Percentiles rank a stretch among this genome's conserved stretches.
Conservation (phyloP, 2,888 invertebrate species). For the Drosophila longiperda region DNA sequence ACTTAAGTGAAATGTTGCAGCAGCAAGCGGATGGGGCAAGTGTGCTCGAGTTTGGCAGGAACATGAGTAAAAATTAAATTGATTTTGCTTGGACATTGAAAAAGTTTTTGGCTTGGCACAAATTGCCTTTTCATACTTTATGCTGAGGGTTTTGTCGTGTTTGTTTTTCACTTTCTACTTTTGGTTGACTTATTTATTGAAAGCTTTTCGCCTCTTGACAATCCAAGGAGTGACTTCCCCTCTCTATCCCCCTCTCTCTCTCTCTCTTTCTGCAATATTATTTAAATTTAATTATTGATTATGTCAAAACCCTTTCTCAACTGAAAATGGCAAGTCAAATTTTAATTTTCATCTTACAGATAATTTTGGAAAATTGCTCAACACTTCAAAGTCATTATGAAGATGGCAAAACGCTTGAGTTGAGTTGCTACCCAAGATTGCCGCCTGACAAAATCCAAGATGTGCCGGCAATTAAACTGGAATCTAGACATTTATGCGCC, state of each 20-base stretch:
- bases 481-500: constrained; percentile 69
- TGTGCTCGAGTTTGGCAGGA: constrained; percentile 39
- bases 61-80: constrained; percentile 76
- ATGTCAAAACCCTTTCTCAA: constrained; percentile 17
- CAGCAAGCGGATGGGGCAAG: constrained; percentile 17
- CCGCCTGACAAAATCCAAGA: constrained; percentile 24
- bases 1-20: constrained; percentile 74
- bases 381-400: constrained; percentile 78
- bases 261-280: constrained; percentile 33
- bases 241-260: neutral
- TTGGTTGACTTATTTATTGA: constrained; percentile 24
- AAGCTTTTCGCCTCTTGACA: constrained; percentile 1
- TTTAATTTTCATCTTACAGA: constrained; percentile 64
- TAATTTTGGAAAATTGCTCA: constrained; percentile 64
- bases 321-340: constrained; percentile 44
- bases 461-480: constrained; percentile 60
- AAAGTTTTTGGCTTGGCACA: constrained; percentile 52
- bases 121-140: constrained; percentile 42
- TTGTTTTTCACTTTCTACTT: constrained; percentile 17
- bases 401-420: constrained; percentile 66
- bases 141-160: constrained; percentile 16
- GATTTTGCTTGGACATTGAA: constrained; percentile 69
- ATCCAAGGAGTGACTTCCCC: neutral
- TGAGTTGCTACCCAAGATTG: constrained; percentile 8
- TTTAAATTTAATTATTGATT: constrained; percentile 70